Percentiles rank a stretch among this genome's conserved stretches.
Evolutionary conservation across 2,888 invertebrate genomes (phyloP).

Genomic region (Plebejus anna): DNA sequence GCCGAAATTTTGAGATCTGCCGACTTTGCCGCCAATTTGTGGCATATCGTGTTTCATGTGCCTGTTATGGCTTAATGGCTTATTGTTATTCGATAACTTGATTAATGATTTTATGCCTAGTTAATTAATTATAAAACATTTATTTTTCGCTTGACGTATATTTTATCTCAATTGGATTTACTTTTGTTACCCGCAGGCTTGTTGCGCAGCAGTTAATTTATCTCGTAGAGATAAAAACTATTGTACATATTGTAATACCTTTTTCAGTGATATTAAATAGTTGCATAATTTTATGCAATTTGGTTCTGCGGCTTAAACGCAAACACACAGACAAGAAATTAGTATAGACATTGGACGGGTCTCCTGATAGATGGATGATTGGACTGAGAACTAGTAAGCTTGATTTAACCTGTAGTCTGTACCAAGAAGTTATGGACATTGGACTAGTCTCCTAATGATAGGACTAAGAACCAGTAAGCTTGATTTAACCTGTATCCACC

Average conservation of each 20-base stretch:
- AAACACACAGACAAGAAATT: too few relatives aligned
- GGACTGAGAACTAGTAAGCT: neutral
- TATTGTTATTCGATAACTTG: conserved; percentile 2
- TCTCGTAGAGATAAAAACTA: neutral
- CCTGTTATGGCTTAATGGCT: neutral
- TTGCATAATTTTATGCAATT: too few relatives aligned
- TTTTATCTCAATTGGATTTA: neutral
- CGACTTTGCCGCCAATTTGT: neutral
- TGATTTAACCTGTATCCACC: neutral
- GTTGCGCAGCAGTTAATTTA: neutral
- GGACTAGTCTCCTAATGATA: too few relatives aligned
- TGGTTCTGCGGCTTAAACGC: too few relatives aligned
- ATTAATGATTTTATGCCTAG: neutral
- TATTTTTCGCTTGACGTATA: neutral
- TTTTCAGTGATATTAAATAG: too few relatives aligned
- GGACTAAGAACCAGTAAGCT: too few relatives aligned
- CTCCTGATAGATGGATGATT: too few relatives aligned
- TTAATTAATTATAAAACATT: neutral
- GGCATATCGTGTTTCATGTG: neutral
- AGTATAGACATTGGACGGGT: too few relatives aligned
- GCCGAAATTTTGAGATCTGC: conserved; percentile 6
- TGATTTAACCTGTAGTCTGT: neutral
- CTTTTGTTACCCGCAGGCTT: neutral
- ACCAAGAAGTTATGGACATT: too few relatives aligned
- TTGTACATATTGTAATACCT: too few relatives aligned